phyloP scores from a whole-genome alignment of 2,113 vertebrate genomes.

The Chaetops frenatus region DNA sequence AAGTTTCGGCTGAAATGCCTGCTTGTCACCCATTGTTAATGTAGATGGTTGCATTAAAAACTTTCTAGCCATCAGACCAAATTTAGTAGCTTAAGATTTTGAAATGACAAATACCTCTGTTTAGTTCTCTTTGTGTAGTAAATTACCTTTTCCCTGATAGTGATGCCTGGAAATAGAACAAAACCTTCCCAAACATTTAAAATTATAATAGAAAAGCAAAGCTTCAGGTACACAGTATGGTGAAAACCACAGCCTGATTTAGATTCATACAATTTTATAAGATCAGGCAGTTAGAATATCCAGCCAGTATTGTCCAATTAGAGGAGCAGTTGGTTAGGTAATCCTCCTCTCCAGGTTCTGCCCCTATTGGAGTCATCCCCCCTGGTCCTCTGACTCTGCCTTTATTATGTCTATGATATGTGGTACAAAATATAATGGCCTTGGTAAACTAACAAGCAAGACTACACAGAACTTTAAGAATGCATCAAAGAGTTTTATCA shows the following conservation, averaged over 20 bases:
- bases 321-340: not conserved
- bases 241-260: fast-evolving
- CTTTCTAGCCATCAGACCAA: not conserved
- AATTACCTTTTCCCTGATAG: not conserved
- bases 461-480: not conserved
- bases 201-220: not conserved
- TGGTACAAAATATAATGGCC: not conserved
- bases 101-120: not conserved
- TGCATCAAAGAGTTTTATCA: not conserved
- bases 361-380: not conserved
- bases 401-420: fast-evolving
- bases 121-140: not conserved
- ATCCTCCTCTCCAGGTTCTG: not conserved
- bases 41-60: not conserved
- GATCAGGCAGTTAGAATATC: not conserved
- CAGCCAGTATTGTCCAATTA: not conserved
- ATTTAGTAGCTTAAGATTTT: not conserved
- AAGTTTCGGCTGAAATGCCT: not conserved
- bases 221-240: not conserved
- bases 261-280: not conserved
- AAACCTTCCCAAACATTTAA: not conserved
- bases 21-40: not conserved
- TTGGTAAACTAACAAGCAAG: not conserved
- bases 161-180: not conserved
- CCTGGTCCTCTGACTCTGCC: not conserved